Conservation (phyloP, 2,113 vertebrate species). For the Brachionichthys hirsutus region DNA sequence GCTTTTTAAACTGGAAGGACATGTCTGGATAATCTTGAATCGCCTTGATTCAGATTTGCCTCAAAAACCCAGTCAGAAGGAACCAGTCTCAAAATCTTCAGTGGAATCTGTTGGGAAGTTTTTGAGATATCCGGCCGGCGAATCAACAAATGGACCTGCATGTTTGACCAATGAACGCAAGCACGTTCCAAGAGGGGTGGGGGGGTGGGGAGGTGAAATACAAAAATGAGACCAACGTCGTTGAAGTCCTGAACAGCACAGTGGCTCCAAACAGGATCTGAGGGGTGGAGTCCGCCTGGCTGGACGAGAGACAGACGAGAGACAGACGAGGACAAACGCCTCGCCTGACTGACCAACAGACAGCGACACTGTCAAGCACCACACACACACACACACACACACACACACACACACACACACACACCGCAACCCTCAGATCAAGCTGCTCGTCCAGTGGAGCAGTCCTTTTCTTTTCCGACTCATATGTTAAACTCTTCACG, state of each 20-base stretch:
- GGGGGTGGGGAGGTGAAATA: too few relatives aligned
- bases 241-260: not conserved
- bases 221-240: not conserved
- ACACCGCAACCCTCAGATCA: not conserved
- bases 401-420: not conserved
- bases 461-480: constrained; percentile 66
- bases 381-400: not conserved
- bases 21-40: too few relatives aligned
- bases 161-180: too few relatives aligned
- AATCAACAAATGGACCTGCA: not conserved
- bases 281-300: not conserved
- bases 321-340: not conserved
- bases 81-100: too few relatives aligned
- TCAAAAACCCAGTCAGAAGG: too few relatives aligned
- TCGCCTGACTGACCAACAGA: constrained; percentile 31
- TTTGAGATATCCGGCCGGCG: too few relatives aligned
- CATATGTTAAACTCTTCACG: constrained; percentile 76
- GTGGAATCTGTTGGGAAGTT: too few relatives aligned
- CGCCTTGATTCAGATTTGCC: too few relatives aligned
- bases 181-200: too few relatives aligned
- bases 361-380: constrained; percentile 13
- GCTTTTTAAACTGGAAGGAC: not conserved
- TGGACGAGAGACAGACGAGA: constrained; percentile 4
- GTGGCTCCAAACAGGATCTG: not conserved
- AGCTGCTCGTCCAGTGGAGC: constrained; percentile 39